phyloP scores from a whole-genome alignment of 2,797 vertebrate species.

The Acanthornis magna region DNA sequence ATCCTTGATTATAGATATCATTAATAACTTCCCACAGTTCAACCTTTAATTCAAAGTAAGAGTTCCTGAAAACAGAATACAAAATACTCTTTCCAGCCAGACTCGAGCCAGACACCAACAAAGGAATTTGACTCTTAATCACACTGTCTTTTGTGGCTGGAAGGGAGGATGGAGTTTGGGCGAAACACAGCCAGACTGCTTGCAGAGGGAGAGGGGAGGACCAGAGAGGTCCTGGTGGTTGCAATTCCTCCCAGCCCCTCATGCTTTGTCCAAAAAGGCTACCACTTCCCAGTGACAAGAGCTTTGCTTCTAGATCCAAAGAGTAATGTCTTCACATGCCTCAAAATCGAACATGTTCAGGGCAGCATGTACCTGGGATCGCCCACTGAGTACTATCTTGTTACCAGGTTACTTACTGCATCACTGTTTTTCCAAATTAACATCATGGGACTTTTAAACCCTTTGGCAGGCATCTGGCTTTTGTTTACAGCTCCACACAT shows the following conservation, averaged over 20 bases:
- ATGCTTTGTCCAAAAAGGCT: background rate
- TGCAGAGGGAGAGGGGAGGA: background rate
- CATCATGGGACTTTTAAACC: background rate
- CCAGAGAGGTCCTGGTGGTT: background rate
- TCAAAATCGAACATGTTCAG: background rate
- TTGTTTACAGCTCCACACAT: background rate
- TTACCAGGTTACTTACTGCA: background rate
- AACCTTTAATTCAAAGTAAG: background rate
- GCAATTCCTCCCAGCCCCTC: background rate
- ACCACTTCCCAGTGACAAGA: background rate
- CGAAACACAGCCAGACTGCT: background rate
- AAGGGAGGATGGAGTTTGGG: background rate
- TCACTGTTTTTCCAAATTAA: background rate
- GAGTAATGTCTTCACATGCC: background rate
- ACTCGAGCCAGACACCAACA: background rate
- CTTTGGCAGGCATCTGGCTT: background rate
- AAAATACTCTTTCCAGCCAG: background rate
- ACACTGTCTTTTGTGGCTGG: accelerated
- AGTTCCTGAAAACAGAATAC: background rate
- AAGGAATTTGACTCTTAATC: background rate
- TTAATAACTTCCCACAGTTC: constrained; percentile 21
- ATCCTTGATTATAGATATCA: constrained; percentile 22
- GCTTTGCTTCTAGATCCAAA: background rate
- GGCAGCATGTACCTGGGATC: background rate
- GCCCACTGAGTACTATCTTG: background rate